Conservation (phyloP, 2,797 vertebrate species). For the Antrozous pallidus region DNA sequence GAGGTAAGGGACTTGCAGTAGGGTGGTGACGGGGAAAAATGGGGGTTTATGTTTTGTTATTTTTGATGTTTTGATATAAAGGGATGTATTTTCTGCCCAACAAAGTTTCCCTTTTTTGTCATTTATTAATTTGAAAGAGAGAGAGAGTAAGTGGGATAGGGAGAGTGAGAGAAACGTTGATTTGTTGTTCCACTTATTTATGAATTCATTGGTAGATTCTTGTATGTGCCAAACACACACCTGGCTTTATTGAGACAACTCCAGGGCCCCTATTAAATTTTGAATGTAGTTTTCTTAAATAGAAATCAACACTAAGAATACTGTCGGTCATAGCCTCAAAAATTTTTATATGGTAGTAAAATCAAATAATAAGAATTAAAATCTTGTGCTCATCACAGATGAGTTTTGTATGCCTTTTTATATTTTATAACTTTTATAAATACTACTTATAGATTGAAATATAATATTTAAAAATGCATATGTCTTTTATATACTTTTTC, state of each 20-base stretch:
- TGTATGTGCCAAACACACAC: not conserved
- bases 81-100: not conserved
- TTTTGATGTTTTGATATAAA: slow-evolving; percentile 8
- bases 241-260: not conserved
- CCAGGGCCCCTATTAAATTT: not conserved
- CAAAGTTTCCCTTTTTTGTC: not conserved
- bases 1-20: slow-evolving; percentile 78
- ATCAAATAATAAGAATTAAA: slow-evolving; percentile 4
- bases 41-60: not conserved
- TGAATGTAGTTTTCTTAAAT: not conserved
- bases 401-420: not conserved
- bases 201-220: not conserved
- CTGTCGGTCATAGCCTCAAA: not conserved
- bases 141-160: not conserved
- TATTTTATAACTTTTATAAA: not conserved
- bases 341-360: not conserved
- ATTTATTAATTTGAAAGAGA: not conserved
- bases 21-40: not conserved
- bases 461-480: not conserved
- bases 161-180: not conserved
- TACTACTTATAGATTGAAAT: not conserved
- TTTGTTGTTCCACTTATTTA: not conserved
- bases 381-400: not conserved
- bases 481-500: slow-evolving; percentile 7
- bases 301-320: slow-evolving; percentile 25